A percentile compares a stretch with the other conserved stretches of the same genome.
phyloP scores from a whole-genome alignment of 92 coral and sea anemone species.

The Pocillopora meandrina region DNA sequence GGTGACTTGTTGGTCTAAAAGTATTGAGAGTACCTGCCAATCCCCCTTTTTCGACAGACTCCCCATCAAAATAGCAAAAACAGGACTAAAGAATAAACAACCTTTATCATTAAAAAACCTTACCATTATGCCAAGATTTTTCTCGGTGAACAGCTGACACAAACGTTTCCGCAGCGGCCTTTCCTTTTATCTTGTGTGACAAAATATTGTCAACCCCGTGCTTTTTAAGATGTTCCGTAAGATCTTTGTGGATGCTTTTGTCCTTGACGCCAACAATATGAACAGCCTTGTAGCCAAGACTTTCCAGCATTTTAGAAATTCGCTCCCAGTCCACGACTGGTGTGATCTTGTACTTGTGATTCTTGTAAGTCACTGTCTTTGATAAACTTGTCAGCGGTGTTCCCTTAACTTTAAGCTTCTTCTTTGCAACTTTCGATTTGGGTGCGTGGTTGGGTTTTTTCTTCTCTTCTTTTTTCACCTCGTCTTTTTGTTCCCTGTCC shows the following conservation, averaged over 20 bases:
- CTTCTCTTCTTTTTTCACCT: slow-evolving; percentile 31
- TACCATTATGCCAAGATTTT: slow-evolving; percentile 79
- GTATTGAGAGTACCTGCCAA: too few species aligned
- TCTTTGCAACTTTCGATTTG: slow-evolving; percentile 52
- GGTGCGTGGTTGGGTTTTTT: slow-evolving; percentile 43
- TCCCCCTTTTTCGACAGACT: too few species aligned
- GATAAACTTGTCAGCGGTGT: slow-evolving; percentile 79
- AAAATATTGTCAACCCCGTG: slow-evolving; percentile 63
- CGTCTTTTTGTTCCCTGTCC: slow-evolving; percentile 11
- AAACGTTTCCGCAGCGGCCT: slow-evolving; percentile 77
- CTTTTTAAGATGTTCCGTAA: slow-evolving; percentile 73
- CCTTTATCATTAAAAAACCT: neutral
- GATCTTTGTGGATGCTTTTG: slow-evolving; percentile 67
- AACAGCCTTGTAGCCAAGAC: slow-evolving; percentile 87
- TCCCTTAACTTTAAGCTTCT: slow-evolving; percentile 53
- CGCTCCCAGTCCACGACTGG: slow-evolving; percentile 89
- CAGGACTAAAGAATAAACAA: neutral
- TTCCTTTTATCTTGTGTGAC: slow-evolving; percentile 29
- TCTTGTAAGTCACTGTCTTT: slow-evolving; percentile 85
- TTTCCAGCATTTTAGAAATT: slow-evolving; percentile 80
- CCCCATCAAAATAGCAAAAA: neutral
- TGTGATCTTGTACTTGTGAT: slow-evolving; percentile 86
- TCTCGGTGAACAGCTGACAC: slow-evolving; percentile 84
- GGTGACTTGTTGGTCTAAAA: too few species aligned
- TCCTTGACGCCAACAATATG: slow-evolving; percentile 80